phyloP scores from a whole-genome alignment of 2,113 vertebrate genomes.

The Pygoscelis adeliae region DNA sequence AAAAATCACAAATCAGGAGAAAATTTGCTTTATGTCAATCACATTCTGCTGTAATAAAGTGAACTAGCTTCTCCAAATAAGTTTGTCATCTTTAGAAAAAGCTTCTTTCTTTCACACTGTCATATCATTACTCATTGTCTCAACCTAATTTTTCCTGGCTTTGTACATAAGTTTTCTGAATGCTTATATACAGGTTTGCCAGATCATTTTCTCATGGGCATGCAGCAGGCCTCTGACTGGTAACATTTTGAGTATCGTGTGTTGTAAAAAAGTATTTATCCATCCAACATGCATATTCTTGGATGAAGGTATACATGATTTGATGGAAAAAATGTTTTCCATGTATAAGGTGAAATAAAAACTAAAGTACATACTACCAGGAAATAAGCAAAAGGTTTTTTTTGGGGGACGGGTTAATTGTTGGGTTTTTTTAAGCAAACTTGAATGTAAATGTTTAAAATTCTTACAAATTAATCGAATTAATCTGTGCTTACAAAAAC shows the following conservation, averaged over 20 bases:
- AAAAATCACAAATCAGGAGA: neutral
- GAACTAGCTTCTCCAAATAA: neutral
- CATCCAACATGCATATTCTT: accelerated
- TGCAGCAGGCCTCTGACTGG: neutral
- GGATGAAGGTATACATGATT: accelerated
- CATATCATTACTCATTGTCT: neutral
- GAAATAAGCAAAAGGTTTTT: neutral
- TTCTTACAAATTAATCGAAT: too few species aligned
- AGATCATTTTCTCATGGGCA: neutral
- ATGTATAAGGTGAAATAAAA: accelerated
- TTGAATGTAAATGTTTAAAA: neutral
- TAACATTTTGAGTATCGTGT: accelerated
- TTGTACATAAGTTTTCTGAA: accelerated
- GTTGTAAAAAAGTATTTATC: neutral
- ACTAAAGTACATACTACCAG: accelerated
- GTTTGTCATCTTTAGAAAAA: neutral
- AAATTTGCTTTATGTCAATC: neutral
- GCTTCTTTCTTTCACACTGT: neutral
- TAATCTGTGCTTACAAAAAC: too few species aligned
- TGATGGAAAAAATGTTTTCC: neutral
- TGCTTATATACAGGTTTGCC: neutral
- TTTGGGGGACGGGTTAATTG: accelerated
- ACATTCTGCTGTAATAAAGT: neutral
- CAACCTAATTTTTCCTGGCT: neutral
- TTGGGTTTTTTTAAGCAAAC: neutral